A percentile compares a stretch with the other conserved stretches of the same genome.
These are phyloP conservation scores for Murina feae DNA, from an alignment of 2,113 vertebrate species.

Conservation along the genomic window DNA sequence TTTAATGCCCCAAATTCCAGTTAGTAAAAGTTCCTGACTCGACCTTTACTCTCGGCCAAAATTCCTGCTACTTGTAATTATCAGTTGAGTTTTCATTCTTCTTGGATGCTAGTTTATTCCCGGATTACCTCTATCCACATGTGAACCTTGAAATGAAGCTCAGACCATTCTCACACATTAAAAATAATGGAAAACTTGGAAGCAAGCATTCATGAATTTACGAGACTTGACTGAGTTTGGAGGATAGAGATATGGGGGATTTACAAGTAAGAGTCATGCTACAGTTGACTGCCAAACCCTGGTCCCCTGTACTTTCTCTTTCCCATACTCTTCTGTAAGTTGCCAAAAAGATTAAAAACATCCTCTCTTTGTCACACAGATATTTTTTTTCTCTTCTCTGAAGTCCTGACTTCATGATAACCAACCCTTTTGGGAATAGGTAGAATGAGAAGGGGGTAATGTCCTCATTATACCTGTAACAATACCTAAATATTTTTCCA, in stretches of 20 bases:
- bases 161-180: not conserved
- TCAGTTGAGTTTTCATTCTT: not conserved
- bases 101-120: not conserved
- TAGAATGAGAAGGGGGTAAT: not conserved
- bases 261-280: not conserved
- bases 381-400: not conserved
- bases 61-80: not conserved
- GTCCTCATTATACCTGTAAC: not conserved
- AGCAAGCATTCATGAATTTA: not conserved
- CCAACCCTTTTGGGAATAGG: not conserved
- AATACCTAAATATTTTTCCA: slow-evolving; percentile 4
- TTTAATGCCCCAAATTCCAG: not conserved
- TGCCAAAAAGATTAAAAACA: not conserved
- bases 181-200: not conserved
- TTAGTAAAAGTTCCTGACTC: not conserved
- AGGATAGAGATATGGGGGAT: not conserved
- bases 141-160: not conserved
- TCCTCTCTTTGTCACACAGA: not conserved
- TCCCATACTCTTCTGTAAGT: not conserved
- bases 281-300: not conserved
- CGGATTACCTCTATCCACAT: not conserved
- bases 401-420: not conserved
- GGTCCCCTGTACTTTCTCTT: not conserved
- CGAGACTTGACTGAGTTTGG: not conserved
- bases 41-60: not conserved